phyloP scores from a whole-genome alignment of 2,797 vertebrate species.

The Halcyon chelicuti region DNA sequence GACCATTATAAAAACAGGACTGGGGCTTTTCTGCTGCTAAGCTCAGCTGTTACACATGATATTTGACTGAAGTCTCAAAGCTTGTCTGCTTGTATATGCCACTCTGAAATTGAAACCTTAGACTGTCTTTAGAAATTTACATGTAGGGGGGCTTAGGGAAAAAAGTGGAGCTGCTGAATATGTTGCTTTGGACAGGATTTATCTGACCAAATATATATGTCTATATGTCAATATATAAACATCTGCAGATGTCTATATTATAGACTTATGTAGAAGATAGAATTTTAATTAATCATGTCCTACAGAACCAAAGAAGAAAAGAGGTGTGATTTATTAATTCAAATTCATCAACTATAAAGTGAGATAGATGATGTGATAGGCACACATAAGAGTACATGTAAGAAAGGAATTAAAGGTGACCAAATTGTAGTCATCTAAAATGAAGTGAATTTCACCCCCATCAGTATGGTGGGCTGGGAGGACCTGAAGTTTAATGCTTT shows the following conservation, averaged over 20 bases:
- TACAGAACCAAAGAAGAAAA: neutral
- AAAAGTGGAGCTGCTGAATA: neutral
- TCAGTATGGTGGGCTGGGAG: neutral
- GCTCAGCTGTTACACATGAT: conserved; percentile 24
- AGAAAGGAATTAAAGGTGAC: neutral
- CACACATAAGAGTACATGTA: neutral
- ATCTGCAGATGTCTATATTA: neutral
- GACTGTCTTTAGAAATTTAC: neutral
- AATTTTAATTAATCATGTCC: neutral
- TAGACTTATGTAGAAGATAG: neutral
- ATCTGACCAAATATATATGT: neutral
- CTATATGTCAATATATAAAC: neutral
- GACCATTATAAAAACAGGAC: neutral
- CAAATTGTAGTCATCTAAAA: neutral
- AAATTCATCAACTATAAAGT: neutral
- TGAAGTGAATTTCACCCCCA: neutral
- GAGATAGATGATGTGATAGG: neutral
- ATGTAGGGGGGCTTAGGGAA: neutral
- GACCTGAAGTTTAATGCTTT: neutral
- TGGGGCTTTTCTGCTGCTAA: neutral
- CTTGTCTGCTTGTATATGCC: neutral
- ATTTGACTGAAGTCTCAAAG: neutral
- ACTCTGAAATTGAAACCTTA: neutral
- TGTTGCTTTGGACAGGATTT: neutral
- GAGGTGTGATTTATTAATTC: neutral